A percentile compares a stretch with the other conserved stretches of the same genome.
Conservation (phyloP, 2,888 invertebrate genomes). For the Rhimphoctona megacephalus region DNA sequence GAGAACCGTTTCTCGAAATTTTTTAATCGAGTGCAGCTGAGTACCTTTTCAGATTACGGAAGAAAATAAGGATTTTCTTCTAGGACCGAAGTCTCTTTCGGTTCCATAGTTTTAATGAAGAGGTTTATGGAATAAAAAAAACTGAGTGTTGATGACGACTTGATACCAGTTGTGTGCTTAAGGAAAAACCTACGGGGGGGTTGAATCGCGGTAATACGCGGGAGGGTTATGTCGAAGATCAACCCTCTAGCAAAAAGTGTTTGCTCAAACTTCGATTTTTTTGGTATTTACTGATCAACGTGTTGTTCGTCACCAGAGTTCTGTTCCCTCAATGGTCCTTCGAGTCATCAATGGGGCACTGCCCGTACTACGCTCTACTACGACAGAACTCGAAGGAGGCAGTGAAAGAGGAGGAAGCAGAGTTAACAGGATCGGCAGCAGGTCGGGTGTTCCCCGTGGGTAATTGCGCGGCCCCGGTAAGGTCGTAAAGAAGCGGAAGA, state of each 20-base stretch:
- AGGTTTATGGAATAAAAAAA: not conserved
- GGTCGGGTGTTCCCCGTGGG: constrained; percentile 77
- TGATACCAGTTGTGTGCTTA: constrained; percentile 43
- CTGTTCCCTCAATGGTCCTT: constrained; percentile 62
- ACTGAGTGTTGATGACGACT: constrained; percentile 43
- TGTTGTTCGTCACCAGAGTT: not conserved
- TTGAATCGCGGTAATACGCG: constrained; percentile 21
- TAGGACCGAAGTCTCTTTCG: constrained; percentile 6
- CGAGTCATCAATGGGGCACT: constrained; percentile 75
- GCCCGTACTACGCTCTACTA: constrained; percentile 65
- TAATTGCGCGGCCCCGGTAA: constrained; percentile 79
- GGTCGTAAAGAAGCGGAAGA: constrained; percentile 85
- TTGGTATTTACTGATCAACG: constrained; percentile 7
- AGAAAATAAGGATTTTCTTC: not conserved
- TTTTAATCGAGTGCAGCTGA: not conserved
- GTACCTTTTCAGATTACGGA: not conserved
- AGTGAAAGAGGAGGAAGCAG: constrained; percentile 55
- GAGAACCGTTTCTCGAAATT: not conserved
- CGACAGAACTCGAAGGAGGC: constrained; percentile 60
- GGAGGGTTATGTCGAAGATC: constrained; percentile 24
- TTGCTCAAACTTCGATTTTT: not conserved
- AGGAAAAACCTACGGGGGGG: constrained; percentile 20
- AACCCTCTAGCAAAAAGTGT: constrained; percentile 9
- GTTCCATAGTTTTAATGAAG: not conserved
- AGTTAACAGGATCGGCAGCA: constrained; percentile 69